Evolutionary conservation across 2,113 vertebrate genomes (phyloP).

Genomic region (Pleuronectes platessa): DNA sequence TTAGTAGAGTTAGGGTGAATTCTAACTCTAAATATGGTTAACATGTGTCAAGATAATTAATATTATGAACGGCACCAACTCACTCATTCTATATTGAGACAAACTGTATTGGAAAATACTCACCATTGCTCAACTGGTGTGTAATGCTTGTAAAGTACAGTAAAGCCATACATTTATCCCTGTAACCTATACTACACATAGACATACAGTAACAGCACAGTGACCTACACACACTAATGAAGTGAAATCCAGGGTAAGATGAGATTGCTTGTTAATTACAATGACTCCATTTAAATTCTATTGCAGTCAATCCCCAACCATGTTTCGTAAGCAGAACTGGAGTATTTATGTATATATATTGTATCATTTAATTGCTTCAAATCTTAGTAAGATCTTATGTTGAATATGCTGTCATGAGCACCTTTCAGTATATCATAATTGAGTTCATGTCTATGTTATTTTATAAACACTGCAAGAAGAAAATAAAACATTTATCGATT

Average conservation of each 20-base stretch:
- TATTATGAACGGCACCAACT: background rate
- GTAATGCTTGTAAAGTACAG: background rate
- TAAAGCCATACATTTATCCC: constrained; percentile 5
- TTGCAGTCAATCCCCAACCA: constrained; percentile 1
- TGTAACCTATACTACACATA: constrained; percentile 23
- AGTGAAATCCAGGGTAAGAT: constrained; percentile 39
- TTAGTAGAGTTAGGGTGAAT: too few relatives aligned
- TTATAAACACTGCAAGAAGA: too few relatives aligned
- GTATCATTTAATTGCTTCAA: background rate
- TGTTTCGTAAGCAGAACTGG: constrained; percentile 32
- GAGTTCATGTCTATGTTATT: too few relatives aligned
- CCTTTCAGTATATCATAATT: background rate
- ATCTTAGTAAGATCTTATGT: background rate
- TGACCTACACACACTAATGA: background rate
- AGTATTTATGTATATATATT: constrained; percentile 25
- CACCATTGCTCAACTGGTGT: background rate
- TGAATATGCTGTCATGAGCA: background rate
- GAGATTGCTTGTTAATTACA: constrained; percentile 27
- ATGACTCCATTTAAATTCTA: constrained; percentile 15
- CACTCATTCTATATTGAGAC: constrained; percentile 13
- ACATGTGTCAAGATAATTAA: too few relatives aligned
- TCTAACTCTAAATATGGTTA: too few relatives aligned
- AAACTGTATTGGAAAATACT: background rate
- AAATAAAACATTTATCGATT: background rate
- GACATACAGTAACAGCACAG: background rate